phyloP scores from a whole-genome alignment of 2,888 invertebrate species.

The Allacma fusca region DNA sequence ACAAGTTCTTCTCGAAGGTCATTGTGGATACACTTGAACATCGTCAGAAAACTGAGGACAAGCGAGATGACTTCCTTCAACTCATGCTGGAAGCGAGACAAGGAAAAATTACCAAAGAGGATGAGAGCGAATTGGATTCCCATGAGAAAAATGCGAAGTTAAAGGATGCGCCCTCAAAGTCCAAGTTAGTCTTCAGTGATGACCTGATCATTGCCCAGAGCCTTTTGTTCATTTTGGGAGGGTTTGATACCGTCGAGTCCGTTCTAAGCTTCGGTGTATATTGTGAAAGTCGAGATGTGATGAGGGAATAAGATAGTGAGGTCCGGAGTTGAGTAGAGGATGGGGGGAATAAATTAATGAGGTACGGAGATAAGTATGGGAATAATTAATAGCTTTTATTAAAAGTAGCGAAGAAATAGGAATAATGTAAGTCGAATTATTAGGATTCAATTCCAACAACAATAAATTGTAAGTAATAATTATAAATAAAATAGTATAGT shows the following conservation, averaged over 20 bases:
- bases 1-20: neutral
- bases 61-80: slow-evolving; percentile 29
- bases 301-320: too few relatives aligned
- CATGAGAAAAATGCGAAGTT: slow-evolving; percentile 1
- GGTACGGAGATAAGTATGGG: too few relatives aligned
- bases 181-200: slow-evolving; percentile 17
- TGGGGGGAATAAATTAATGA: too few relatives aligned
- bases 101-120: neutral
- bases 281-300: too few relatives aligned
- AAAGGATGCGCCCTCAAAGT: neutral
- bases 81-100: slow-evolving; percentile 22
- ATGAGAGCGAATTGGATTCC: neutral
- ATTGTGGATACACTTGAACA: neutral
- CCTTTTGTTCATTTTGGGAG: slow-evolving; percentile 22
- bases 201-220: slow-evolving; percentile 31
- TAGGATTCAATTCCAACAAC: too few relatives aligned
- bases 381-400: too few relatives aligned
- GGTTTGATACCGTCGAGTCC: slow-evolving; percentile 30
- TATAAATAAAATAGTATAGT: too few relatives aligned
- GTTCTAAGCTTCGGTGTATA: neutral
- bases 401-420: too few relatives aligned
- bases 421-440: too few relatives aligned
- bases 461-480: too few relatives aligned
- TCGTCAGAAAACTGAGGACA: neutral
- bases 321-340: too few relatives aligned